These are phyloP conservation scores for Microcebus jonahi DNA, from an alignment of 2,113 vertebrate genomes.

Conservation along the genomic window DNA sequence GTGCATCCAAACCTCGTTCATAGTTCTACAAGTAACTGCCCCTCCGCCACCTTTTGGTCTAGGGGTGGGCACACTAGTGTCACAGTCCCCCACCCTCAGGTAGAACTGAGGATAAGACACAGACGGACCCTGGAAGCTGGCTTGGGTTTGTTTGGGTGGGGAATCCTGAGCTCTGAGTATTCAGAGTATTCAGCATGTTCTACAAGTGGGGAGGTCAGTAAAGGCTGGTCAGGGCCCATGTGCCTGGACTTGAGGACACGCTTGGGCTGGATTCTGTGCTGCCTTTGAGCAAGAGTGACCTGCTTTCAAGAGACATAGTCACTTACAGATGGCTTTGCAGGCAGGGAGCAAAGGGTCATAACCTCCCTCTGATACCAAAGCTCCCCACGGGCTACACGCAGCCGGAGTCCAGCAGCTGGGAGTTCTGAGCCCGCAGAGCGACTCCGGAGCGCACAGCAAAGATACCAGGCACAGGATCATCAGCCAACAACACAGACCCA, in stretches of 20 bases:
- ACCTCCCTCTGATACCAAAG: rapidly evolving
- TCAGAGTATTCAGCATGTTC: neutral
- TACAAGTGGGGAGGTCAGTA: neutral
- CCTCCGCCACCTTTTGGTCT: neutral
- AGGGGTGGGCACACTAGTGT: neutral
- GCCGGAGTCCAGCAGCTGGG: neutral
- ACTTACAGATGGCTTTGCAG: neutral
- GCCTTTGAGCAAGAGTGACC: neutral
- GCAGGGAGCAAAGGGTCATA: neutral
- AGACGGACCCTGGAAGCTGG: neutral
- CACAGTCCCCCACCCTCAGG: neutral
- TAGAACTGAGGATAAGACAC: neutral
- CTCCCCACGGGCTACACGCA: neutral
- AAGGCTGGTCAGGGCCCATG: neutral
- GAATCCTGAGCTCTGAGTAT: neutral
- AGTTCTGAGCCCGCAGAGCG: neutral
- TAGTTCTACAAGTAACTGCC: neutral
- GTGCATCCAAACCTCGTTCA: neutral
- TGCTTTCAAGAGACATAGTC: neutral
- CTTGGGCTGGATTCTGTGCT: neutral
- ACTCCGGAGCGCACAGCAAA: neutral
- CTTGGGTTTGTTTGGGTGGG: neutral
- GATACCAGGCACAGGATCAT: neutral
- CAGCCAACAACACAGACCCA: neutral
- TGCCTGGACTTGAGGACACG: neutral